Base-by-base conservation (phyloP, 2,888 invertebrate genomes). In the Eupithecia inturbata region DNA sequence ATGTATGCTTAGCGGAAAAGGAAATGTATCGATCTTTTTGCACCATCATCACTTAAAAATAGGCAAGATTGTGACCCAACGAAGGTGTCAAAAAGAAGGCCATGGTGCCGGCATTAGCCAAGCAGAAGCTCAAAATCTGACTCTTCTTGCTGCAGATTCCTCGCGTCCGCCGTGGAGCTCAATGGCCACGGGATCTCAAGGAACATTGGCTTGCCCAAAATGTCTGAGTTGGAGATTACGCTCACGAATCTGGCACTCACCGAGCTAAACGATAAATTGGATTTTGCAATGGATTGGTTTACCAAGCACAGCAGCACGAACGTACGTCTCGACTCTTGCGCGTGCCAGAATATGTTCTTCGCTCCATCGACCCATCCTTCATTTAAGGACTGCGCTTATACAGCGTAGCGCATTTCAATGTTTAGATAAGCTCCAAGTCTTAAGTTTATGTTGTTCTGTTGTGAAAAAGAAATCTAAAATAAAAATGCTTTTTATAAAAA, bases 131-230 rank as follows among this genome's bases (percentile, higher is more conserved):
- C 71, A 76, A 75, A 73, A 80, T 73, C 68, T 39, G 57, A 70
- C 49, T 75, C 45, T 88, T 89, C 85, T 90, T 80, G 85, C 89
- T 87, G 77, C 91, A 94, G 94, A 91, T 94, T 85, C 84, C 86
- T 93, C 81, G 91, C 89, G 16, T 89, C 83, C 80, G 73, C 87
- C 3, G 91, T 95, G 76, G 92, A 93, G 77, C 90, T 95, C 75
- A 89, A 91, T 39, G 87, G 89, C 53, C 86, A 85, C 12, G 95
- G 95, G 16, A 91, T 95, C 67, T 79, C 83, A 10, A 93, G 89
- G 77, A 92, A 94, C 81, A 85, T 91, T 66, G 95, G 95, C 0
- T 80, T 95, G 22, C 95, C 95, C 4, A 89, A 85, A 82, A 88
- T 95, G 87, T 90, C 90, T 10, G 88, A 88, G 1, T 53, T 79